Conservation (phyloP, 2,797 vertebrate genomes). For the Menidia menidia region DNA sequence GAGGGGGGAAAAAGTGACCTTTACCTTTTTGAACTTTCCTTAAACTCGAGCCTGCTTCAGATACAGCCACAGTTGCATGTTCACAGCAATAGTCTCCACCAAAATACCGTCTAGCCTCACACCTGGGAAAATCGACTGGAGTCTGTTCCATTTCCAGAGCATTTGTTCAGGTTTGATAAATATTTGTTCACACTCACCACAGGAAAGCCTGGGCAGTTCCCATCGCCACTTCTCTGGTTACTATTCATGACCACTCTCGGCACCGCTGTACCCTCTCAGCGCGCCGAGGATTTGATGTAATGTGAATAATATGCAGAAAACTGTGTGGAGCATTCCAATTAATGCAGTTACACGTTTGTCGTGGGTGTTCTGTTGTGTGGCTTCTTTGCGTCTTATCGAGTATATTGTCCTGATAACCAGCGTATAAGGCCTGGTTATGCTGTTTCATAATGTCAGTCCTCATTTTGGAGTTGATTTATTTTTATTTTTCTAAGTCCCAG, state of each 20-base stretch:
- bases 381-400: slow-evolving; percentile 71
- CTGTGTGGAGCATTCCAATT: slow-evolving; percentile 72
- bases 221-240: slow-evolving; percentile 63
- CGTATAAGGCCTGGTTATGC: slow-evolving; percentile 73
- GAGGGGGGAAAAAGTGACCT: slow-evolving; percentile 46
- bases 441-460: slow-evolving; percentile 65
- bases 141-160: slow-evolving; percentile 50
- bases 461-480: slow-evolving; percentile 39
- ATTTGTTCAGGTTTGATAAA: slow-evolving; percentile 58
- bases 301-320: slow-evolving; percentile 78
- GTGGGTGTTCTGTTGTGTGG: slow-evolving; percentile 74
- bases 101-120: slow-evolving; percentile 51
- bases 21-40: slow-evolving; percentile 58
- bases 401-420: slow-evolving; percentile 73
- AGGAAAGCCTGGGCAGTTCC: slow-evolving; percentile 61
- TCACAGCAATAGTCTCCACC: slow-evolving; percentile 75
- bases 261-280: slow-evolving; percentile 57
- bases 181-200: slow-evolving; percentile 67
- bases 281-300: slow-evolving; percentile 72
- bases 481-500: slow-evolving; percentile 40
- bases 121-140: slow-evolving; percentile 59
- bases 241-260: slow-evolving; percentile 68
- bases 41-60: slow-evolving; percentile 43
- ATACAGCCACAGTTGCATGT: slow-evolving; percentile 52
- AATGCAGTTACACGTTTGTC: slow-evolving; percentile 71